Percentiles rank a stretch among this genome's conserved stretches.
These are phyloP conservation scores for Thamnophis sirtalis DNA, from an alignment of 2,113 vertebrate genomes.

Conservation along the genomic window DNA sequence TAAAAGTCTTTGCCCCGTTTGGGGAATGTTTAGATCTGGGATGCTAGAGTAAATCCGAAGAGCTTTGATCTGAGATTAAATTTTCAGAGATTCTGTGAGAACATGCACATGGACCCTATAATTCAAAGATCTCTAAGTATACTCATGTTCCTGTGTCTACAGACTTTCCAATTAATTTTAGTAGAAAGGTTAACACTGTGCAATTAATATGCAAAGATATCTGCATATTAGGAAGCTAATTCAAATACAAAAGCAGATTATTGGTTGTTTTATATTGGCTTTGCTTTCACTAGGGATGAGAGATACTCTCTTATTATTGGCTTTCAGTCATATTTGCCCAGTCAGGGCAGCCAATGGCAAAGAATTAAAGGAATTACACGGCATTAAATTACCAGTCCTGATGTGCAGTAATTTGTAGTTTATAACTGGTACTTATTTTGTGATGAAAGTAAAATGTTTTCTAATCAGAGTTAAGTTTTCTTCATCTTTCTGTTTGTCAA, in stretches of 20 bases:
- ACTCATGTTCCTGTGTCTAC: not conserved
- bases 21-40: constrained; percentile 7
- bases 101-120: not conserved
- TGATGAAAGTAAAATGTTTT: not conserved
- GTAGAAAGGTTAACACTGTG: not conserved
- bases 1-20: not conserved
- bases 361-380: not conserved
- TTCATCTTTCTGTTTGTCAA: not conserved
- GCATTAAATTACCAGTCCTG: not conserved
- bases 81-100: not conserved
- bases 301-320: not conserved
- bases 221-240: not conserved
- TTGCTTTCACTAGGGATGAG: not conserved
- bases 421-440: not conserved
- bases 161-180: not conserved
- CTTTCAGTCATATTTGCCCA: not conserved
- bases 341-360: not conserved
- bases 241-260: not conserved
- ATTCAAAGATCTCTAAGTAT: not conserved
- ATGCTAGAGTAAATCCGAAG: not conserved
- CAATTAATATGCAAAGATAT: not conserved
- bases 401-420: not conserved
- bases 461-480: not conserved
- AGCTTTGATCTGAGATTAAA: not conserved
- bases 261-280: not conserved